Evolutionary conservation across 92 coral and sea anemone genomes (phyloP), one percentile per base, ranked within the genome.

Genomic region (Umimayanthus chanpuru): DNA sequence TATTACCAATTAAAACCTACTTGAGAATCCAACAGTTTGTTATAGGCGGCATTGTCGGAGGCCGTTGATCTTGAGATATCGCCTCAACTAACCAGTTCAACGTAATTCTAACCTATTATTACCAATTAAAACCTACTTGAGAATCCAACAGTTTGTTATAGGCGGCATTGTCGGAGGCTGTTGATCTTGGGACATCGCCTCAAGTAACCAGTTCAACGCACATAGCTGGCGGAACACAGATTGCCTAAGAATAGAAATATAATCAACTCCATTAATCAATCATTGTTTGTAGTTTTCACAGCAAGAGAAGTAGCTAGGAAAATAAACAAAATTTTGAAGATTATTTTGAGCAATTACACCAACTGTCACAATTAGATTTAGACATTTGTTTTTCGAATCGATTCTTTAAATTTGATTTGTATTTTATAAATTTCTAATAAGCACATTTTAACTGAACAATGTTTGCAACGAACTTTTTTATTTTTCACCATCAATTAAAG

Each of bases 151-250:
- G 89, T 92, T 96, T 0, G 98, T 96, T 25, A 96, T 91, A 0
- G 99, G 97, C 6, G 95, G 93, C 92, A 96, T 94, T 5, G 92
- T 96, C 5, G 99, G 98, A 29, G 99, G 99, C 61, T 93, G 98
- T 23, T 92, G 92, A 30, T 96, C 99, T 88, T 96, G 99, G 6
- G 99, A 96, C 99, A 96, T 95, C 15, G 96, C 99, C 76, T 96
- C 99, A 39, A 96, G 92, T 71, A 96, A 93, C 99, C 99, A 96
- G 79, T 93, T 89, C 85, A 96, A 80, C 89, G 98, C 99, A 61
- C 99, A 96, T 3, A 96, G 88, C 90, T 96, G 99, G 39, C 99
- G 99, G 81, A 95, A 95, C 32, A 95, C 92, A 70, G 92, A 93
- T 70, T 93, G 88, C 87, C 99, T 96, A 81, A 1, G 50, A 12